Evolutionary conservation across 2,888 invertebrate species (phyloP), one percentile per base, ranked within the genome.

Genomic region (Drosophila prolongata): DNA sequence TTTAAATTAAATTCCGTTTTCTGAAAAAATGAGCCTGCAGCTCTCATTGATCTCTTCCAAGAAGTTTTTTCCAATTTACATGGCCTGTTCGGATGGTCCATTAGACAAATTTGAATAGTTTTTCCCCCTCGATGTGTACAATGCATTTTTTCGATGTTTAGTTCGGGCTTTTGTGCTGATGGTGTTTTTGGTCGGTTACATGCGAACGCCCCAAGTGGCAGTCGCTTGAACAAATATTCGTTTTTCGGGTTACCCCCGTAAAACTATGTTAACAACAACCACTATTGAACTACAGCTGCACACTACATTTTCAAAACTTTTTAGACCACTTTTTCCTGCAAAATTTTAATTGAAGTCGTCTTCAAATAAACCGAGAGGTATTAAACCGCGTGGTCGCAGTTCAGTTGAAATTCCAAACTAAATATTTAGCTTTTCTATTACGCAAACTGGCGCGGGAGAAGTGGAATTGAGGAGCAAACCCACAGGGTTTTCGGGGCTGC

Each of bases 351-450:
- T 4, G 59, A 10, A 19, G 59, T n/a, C n/a, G 40, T 50, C 44
- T 43, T 13, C 27, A 50, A 64, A 53, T 11, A 38, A 37, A 46
- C 40, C 35, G 24, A 42, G 8, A 68, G 55, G 61, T 13, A 38
- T 14, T 42, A 55, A 37, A 19, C 52, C 56, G 37, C n/a, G 52
- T n/a, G 24, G 34, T 52, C 46, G 69, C 40, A 53, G 56, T 72
- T 78, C 75, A 59, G 81, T 67, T 67, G 16, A 75, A 82, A 80
- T 76, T 85, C 69, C 69, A 47, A 80, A 79, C 85, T 76, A 77
- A 79, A 82, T 84, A 75, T 84, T 83, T 76, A 64, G 60, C 50
- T 75, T 77, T 84, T 82, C 77, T 74, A 72, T 83, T 75, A 77
- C 57, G 77, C 68, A 54, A 70, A 64, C 44, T 42, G 55, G 24